A percentile compares a stretch with the other conserved stretches of the same genome.
Evolutionary conservation across 2,888 invertebrate genomes (phyloP).

Genomic region (Smittia sp.): DNA sequence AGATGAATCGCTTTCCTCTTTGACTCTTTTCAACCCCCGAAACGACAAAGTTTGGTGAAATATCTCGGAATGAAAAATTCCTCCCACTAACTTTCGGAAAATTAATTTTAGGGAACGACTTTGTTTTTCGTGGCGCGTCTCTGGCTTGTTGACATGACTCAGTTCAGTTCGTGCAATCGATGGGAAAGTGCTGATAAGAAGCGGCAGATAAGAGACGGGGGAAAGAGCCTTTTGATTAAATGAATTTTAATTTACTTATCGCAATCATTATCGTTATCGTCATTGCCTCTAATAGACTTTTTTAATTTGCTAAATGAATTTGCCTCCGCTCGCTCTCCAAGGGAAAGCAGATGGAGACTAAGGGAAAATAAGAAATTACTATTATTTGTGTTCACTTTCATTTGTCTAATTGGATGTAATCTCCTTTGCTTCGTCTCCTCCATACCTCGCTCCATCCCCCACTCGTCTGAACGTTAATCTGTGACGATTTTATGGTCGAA

Average conservation of each 20-base stretch:
- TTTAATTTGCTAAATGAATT: constrained; percentile 41
- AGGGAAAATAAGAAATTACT: constrained; percentile 37
- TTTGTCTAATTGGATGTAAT: constrained; percentile 42
- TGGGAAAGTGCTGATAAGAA: constrained; percentile 10
- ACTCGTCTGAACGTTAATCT: constrained; percentile 21
- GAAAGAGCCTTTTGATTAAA: constrained; percentile 34
- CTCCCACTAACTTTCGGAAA: neutral
- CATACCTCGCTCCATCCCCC: neutral
- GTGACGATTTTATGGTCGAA: constrained; percentile 28
- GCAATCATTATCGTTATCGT: constrained; percentile 42
- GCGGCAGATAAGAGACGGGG: neutral
- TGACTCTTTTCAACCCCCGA: too few relatives aligned
- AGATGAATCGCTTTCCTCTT: too few relatives aligned
- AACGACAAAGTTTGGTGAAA: neutral
- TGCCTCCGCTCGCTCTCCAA: neutral
- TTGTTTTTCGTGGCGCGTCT: neutral
- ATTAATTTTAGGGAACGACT: neutral
- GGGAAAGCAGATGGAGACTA: constrained; percentile 15
- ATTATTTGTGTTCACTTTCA: constrained; percentile 41
- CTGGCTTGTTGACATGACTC: neutral
- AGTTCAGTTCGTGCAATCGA: neutral
- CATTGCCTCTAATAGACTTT: constrained; percentile 33
- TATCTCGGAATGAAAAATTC: neutral
- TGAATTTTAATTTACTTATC: constrained; percentile 42
- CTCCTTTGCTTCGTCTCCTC: constrained; percentile 5